Evolutionary conservation across 2,797 vertebrate species (phyloP), one percentile per base, ranked within the genome.

Genomic region (Crocidura indochinensis): DNA sequence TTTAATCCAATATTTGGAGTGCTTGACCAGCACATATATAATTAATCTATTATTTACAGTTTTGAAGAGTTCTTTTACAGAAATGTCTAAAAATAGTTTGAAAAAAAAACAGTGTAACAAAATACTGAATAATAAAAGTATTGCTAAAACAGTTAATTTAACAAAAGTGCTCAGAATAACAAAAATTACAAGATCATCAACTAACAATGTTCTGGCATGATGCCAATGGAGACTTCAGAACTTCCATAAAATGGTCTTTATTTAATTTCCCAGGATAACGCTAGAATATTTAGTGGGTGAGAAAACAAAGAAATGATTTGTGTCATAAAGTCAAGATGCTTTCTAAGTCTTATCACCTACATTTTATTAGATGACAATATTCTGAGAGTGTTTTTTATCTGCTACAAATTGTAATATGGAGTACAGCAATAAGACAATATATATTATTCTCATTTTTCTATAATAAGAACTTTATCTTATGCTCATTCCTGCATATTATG

Each of bases 171-270:
- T 17, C 15, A 46, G 44, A 62, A 11, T 74, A 74, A 38, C 38
- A 38, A 38, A 38, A 38, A 38, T 67, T 60, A 14, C 46, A 76
- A 73, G 46, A 20, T 80, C 88, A 10, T 87, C 84, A 91, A 81
- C 38, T 79, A 77, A 64, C 9, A 56, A 78, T 86, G 10, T 80
- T 27, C 47, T 94, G 6, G 60, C 31, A 49, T 56, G 56, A 88
- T 91, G 85, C 93, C 96, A 97, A 95, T 27, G 82, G 91, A 82
- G 47, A 82, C 26, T 77, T 94, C 71, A 4, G 3, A 91, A 76
- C 5, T 80, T 60, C 44, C 64, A 68, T 51, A 69, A 83, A 60
- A 76, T 46, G 27, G 22, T 73, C 29, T 67, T 47, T 53, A 91
- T 87, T 80, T 91, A 26, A 79, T 62, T 78, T 31, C 19, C 3